Evolutionary conservation across 2,888 invertebrate species (phyloP).

Genomic region (Napeogenes inachia): DNA sequence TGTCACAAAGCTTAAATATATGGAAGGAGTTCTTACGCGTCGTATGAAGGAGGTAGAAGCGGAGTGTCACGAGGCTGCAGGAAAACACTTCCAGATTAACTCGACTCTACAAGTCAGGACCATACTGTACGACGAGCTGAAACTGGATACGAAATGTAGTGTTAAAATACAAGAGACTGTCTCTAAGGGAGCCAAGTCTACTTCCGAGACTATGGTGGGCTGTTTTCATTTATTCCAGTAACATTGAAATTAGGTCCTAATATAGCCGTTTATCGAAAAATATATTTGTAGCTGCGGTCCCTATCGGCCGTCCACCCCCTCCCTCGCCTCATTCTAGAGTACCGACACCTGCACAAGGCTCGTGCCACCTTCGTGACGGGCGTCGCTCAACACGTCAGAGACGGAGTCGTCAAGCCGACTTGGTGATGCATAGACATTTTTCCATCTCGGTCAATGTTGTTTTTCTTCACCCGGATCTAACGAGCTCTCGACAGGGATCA

Average conservation of each 20-base stretch:
- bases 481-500: slow-evolving; percentile 53
- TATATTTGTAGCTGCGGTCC: slow-evolving; percentile 49
- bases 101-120: slow-evolving; percentile 61
- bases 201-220: slow-evolving; percentile 63
- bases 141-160: slow-evolving; percentile 55
- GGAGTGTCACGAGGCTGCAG: slow-evolving; percentile 58
- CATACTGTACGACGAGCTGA: slow-evolving; percentile 66
- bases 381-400: slow-evolving; percentile 55
- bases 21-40: slow-evolving; percentile 49
- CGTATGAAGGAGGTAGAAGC: slow-evolving; percentile 51
- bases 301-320: slow-evolving; percentile 57
- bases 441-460: not conserved
- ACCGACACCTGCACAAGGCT: slow-evolving; percentile 67
- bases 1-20: slow-evolving; percentile 46
- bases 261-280: too few relatives aligned
- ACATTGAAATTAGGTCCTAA: slow-evolving; percentile 3
- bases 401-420: slow-evolving; percentile 55
- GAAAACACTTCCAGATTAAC: slow-evolving; percentile 59
- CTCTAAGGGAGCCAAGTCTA: slow-evolving; percentile 60
- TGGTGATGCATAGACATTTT: slow-evolving; percentile 47
- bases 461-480: not conserved
- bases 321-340: slow-evolving; percentile 64
- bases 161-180: slow-evolving; percentile 58
- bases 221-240: not conserved
- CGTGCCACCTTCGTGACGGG: slow-evolving; percentile 67